Evolutionary conservation across 2,113 vertebrate genomes (phyloP), one percentile per base, ranked within the genome.

Genomic region (Xenopus tropicalis): DNA sequence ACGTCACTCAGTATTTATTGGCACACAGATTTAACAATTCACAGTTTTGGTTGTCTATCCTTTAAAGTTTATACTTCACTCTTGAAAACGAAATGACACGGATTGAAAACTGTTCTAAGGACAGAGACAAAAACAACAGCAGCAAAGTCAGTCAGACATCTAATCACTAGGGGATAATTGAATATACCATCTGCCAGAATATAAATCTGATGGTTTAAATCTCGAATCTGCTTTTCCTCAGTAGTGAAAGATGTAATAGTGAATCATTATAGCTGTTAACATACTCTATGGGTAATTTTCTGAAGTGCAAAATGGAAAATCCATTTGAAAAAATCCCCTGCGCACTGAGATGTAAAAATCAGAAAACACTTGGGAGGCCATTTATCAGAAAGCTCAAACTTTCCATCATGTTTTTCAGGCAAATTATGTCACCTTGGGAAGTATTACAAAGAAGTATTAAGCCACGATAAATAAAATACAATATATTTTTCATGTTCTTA

Each of bases 321-420:
- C 29, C 29, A 37, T 37, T 37, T 37, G 1, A 37, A 37, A 37
- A 37, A 37, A 37, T 70, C 68, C 23, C 13, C 68, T 70, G 29
- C 23, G 68, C 68, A 59, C 37, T 70, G 68, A 70, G 14, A 59
- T 70, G 68, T 44, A 57, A 70, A 70, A 69, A 57, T 57, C 67
- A 57, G n/a, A 69, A 69, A 69, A 14, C 58, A 70, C 54, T 19
- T 29, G 22, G 14, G 37, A 70, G 37, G 14, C 2, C 37, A 59
- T 70, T 43, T 70, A 37, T 69, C 43, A 70, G 44, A 70, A 70
- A 70, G 29, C 57, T 17, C 29, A 70, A 58, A 70, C 68, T 58
- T 70, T 42, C 29, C 52, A 69, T 57, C 19, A 20, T 42, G 43
- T 17, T 29, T 69, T 69, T 69, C 25, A 69, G 9, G 10, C 21